Evolutionary conservation across 2,113 vertebrate genomes (phyloP).

Genomic region (Poecilia latipinna): DNA sequence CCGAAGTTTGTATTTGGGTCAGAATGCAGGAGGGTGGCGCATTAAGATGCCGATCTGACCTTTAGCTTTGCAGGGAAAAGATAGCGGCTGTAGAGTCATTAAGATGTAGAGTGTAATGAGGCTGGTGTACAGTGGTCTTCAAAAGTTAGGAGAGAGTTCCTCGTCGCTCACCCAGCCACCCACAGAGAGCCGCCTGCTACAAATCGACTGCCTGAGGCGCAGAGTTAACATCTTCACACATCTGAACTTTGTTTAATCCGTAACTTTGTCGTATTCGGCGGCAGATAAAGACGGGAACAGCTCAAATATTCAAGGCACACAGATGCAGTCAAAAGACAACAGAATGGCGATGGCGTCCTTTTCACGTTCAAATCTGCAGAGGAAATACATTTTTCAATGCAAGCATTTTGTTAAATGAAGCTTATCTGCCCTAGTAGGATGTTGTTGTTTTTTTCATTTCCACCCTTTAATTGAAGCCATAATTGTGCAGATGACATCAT

Average conservation of each 20-base stretch:
- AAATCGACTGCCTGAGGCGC: conserved; percentile 7
- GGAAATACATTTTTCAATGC: too few species aligned
- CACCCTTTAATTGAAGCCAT: too few species aligned
- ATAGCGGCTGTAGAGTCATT: conserved; percentile 34
- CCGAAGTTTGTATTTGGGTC: conserved; percentile 49
- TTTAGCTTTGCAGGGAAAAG: conserved; percentile 38
- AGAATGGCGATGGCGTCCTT: too few species aligned
- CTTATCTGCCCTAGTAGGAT: too few species aligned
- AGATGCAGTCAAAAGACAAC: not conserved
- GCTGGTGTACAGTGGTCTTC: conserved; percentile 4
- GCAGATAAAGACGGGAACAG: not conserved
- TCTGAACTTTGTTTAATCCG: conserved; percentile 14
- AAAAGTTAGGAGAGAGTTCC: conserved; percentile 12
- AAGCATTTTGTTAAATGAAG: too few species aligned
- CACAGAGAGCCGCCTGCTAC: not conserved
- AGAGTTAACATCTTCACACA: conserved; percentile 5
- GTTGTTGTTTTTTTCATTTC: too few species aligned
- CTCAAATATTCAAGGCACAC: not conserved
- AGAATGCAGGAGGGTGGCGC: conserved; percentile 21
- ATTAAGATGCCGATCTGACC: conserved; percentile 57
- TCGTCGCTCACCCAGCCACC: conserved; percentile 30
- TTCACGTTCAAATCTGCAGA: too few species aligned
- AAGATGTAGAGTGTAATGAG: conserved; percentile 47
- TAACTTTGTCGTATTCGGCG: not conserved
- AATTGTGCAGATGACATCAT: too few species aligned